Percentiles rank a stretch among this genome's conserved stretches.
These are phyloP conservation scores for Acanthoscelides obtectus DNA, from an alignment of 2,888 invertebrate species.

Conservation along the genomic window DNA sequence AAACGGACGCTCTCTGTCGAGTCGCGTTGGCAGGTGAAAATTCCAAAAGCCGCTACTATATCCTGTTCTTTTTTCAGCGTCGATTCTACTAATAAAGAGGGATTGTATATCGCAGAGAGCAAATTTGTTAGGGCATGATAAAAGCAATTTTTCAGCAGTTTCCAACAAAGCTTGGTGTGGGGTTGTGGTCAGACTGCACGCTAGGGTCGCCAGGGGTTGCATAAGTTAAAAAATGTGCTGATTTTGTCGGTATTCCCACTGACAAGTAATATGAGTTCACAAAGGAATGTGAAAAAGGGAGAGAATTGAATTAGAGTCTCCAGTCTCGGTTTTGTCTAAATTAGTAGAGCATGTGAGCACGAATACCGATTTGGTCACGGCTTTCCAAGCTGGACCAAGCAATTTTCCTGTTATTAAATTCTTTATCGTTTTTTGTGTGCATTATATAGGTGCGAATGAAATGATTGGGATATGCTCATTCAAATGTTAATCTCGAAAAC, in stretches of 20 bases:
- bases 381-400: not conserved
- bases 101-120: not conserved
- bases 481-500: no score
- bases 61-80: not conserved
- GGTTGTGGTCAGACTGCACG: slow-evolving; percentile 20
- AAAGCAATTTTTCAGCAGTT: slow-evolving; percentile 14
- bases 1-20: no score
- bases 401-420: not conserved
- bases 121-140: not conserved
- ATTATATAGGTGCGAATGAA: not conserved
- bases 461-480: no score
- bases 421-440: not conserved
- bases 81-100: not conserved
- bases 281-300: slow-evolving; percentile 22
- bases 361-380: not conserved
- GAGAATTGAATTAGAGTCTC: slow-evolving; percentile 32
- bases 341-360: not conserved
- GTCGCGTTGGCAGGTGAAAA: no score
- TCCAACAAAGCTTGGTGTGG: slow-evolving; percentile 16
- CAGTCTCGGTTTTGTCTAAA: not conserved
- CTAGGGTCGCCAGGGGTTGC: slow-evolving; percentile 18
- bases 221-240: slow-evolving; percentile 33
- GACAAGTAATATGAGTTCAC: slow-evolving; percentile 38
- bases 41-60: not conserved
- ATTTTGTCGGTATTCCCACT: slow-evolving; percentile 36